Evolutionary conservation across 2,888 invertebrate genomes (phyloP).

Genomic region (Drosophila seclusa): DNA sequence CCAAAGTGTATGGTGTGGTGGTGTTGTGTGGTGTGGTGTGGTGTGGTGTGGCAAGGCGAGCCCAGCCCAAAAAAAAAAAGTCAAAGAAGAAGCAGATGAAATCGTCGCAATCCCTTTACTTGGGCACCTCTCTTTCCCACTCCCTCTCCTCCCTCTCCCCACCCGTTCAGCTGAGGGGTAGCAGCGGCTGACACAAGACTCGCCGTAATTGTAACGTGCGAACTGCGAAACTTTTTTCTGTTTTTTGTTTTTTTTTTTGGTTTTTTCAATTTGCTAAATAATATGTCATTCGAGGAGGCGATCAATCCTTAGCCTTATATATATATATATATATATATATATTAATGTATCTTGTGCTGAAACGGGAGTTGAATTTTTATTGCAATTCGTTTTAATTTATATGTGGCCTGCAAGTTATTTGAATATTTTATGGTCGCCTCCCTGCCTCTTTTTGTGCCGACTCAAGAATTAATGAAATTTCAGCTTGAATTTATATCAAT

Average conservation of each 20-base stretch:
- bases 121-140: constrained; percentile 7
- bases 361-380: constrained; percentile 78
- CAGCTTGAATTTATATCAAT: constrained; percentile 56
- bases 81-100: constrained; percentile 1
- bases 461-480: constrained; percentile 58
- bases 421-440: constrained; percentile 54
- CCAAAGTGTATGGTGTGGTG: constrained; percentile 64
- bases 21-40: neutral
- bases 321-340: constrained; percentile 9
- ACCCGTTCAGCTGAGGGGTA: constrained; percentile 30
- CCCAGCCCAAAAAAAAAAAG: constrained; percentile 50
- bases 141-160: neutral
- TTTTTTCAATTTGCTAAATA: constrained; percentile 73
- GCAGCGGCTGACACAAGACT: constrained; percentile 43
- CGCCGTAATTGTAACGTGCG: constrained; percentile 75
- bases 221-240: constrained; percentile 55
- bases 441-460: constrained; percentile 33
- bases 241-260: constrained; percentile 5
- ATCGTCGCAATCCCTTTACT: constrained; percentile 38
- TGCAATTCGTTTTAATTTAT: constrained; percentile 75
- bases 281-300: constrained; percentile 76
- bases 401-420: constrained; percentile 51
- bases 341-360: constrained; percentile 21
- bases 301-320: constrained; percentile 66
- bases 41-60: constrained; percentile 46